Conservation (phyloP, 1,140 invertebrate genomes). For the Drosophila ohnishii region DNA sequence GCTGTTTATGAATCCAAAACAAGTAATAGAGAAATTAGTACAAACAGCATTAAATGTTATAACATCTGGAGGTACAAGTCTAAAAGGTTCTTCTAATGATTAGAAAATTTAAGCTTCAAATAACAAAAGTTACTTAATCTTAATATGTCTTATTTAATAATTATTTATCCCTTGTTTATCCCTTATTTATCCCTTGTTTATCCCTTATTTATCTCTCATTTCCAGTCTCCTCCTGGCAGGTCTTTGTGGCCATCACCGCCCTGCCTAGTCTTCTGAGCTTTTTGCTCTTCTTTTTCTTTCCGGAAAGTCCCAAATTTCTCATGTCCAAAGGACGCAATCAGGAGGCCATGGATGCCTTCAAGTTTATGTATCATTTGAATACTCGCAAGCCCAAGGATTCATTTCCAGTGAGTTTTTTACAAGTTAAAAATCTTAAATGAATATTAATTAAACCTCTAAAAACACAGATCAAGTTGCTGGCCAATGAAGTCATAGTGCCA, state of each 20-base stretch:
- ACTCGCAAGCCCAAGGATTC: slow-evolving; percentile 85
- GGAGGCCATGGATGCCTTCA: slow-evolving; percentile 84
- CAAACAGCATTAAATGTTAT: not conserved
- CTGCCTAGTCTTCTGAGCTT: slow-evolving; percentile 87
- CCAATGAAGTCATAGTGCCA: slow-evolving; percentile 56
- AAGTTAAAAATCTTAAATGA: no score
- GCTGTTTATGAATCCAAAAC: not conserved
- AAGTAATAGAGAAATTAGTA: not conserved
- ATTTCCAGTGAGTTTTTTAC: slow-evolving; percentile 86
- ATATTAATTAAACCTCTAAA: not conserved
- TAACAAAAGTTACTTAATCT: no score
- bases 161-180: not conserved
- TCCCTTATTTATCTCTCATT: not conserved
- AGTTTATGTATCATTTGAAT: slow-evolving; percentile 84
- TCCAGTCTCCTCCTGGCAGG: slow-evolving; percentile 89
- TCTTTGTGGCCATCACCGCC: slow-evolving; percentile 88
- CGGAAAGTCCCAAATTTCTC: slow-evolving; percentile 92
- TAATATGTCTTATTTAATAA: no score
- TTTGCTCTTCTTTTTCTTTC: slow-evolving; percentile 86
- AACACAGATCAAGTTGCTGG: slow-evolving; percentile 59
- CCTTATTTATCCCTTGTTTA: not conserved
- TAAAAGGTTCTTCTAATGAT: not conserved
- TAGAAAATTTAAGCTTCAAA: not conserved
- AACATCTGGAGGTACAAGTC: not conserved
- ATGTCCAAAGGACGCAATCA: slow-evolving; percentile 88